These are phyloP conservation scores for Phenganax marumi DNA, from an alignment of 92 coral and sea anemone genomes.

Conservation along the genomic window DNA sequence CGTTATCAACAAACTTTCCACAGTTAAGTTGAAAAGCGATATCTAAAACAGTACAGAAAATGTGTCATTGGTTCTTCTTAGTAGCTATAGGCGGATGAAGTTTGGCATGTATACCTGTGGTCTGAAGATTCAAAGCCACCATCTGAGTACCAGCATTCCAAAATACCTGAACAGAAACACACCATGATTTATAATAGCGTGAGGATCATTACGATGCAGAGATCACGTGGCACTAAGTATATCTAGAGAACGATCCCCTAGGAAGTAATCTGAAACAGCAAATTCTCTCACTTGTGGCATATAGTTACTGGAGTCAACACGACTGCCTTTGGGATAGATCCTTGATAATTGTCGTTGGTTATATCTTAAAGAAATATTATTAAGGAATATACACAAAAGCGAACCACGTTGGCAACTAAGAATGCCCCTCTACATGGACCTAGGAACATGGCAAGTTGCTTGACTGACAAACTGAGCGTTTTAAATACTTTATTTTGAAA, in stretches of 20 bases:
- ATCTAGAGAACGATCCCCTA: not conserved
- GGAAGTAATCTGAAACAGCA: not conserved
- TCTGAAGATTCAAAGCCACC: slow-evolving; percentile 97
- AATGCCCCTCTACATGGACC: too few species aligned
- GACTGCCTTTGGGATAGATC: slow-evolving; percentile 93
- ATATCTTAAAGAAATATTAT: slow-evolving; percentile 57
- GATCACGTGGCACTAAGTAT: not conserved
- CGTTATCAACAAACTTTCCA: slow-evolving; percentile 90
- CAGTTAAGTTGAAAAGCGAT: slow-evolving; percentile 82
- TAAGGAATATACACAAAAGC: not conserved
- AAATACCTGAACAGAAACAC: slow-evolving; percentile 63
- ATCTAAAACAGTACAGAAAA: slow-evolving; percentile 50
- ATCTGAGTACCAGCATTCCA: slow-evolving; percentile 99
- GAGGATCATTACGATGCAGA: not conserved
- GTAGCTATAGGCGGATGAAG: not conserved
- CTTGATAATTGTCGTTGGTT: slow-evolving; percentile 92
- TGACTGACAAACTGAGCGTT: not conserved
- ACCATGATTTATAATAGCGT: not conserved
- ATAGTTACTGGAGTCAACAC: slow-evolving; percentile 97
- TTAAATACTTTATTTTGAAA: slow-evolving; percentile 17
- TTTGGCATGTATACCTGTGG: slow-evolving; percentile 67
- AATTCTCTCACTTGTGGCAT: slow-evolving; percentile 76
- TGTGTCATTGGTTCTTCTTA: not conserved
- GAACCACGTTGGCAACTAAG: not conserved
- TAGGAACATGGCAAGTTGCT: too few species aligned